Evolutionary conservation across 2,113 vertebrate species (phyloP).

Genomic region (Sitta europaea): DNA sequence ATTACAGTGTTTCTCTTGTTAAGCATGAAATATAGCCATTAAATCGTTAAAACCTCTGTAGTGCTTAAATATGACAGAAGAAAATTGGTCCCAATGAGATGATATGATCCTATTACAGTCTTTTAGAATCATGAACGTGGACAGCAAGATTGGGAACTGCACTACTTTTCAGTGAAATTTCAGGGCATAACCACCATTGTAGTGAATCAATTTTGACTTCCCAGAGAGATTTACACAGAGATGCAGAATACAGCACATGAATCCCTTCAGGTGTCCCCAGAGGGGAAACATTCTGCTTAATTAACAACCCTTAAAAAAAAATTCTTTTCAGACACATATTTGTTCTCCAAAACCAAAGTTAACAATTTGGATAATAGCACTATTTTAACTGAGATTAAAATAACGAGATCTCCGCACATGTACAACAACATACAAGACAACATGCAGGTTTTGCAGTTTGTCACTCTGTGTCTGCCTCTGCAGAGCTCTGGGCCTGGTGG

Average conservation of each 20-base stretch:
- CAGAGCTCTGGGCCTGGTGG: background rate
- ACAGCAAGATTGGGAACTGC: background rate
- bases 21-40: slow-evolving; percentile 51
- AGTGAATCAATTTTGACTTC: slow-evolving; percentile 38
- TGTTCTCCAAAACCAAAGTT: background rate
- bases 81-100: slow-evolving; percentile 52
- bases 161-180: slow-evolving; percentile 28
- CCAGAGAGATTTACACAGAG: slow-evolving; percentile 15
- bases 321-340: background rate
- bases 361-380: background rate
- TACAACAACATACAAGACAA: background rate
- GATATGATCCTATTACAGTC: slow-evolving; percentile 30
- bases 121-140: background rate
- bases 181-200: background rate
- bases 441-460: rapidly evolving
- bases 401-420: background rate
- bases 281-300: background rate
- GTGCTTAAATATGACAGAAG: slow-evolving; percentile 52
- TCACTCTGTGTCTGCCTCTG: background rate
- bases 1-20: slow-evolving; percentile 49
- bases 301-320: background rate
- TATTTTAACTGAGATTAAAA: background rate
- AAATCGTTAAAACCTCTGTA: slow-evolving; percentile 53
- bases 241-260: background rate
- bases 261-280: background rate